Evolutionary conservation across 1,140 invertebrate species (phyloP), one percentile per base, ranked within the genome.

Genomic region (Solenopsis fugax): DNA sequence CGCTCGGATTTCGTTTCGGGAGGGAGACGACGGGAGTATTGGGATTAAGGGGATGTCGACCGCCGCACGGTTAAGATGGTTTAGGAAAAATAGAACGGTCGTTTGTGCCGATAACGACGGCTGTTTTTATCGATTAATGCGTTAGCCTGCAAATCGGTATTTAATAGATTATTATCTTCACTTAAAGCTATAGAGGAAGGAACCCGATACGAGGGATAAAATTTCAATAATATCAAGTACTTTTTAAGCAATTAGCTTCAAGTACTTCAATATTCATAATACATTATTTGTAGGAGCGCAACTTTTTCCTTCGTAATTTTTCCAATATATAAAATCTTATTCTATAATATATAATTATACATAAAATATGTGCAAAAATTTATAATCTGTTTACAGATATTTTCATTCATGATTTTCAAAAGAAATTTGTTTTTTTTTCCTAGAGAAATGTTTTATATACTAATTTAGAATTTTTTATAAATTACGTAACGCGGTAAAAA

Each of bases 11-110:
- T 86, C 64, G 62, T 76, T 69, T 62, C 54, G 9, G 21, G 50
- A 73, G 82, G 48, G 48, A 85, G 73, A 54, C 73, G 73, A 85
- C 58, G 75, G 82, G 58, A 64, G 82, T 85, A 75, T 88, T 64
- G 80, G 67, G 80, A 85, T 54, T 80, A 89, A 89, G 87, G 81
- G 73, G 45, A 88, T 76, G 81, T 73, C 50, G 85, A 48, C 13
- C 64, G 45, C 16, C 24, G 60, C 72, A 73, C 75, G 56, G 65
- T 48, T 60, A 56, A 75, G 34, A 54, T 58, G 45, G 41, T 45
- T 58, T 21, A 69, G 45, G 34, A 72, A 69, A 80, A 86, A 69
- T 88, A 77, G 72, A 21, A 72, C 69, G 77, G 52, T 50, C 29
- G 45, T 37, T 81, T 58, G 12, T 34, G 34, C 41, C 37, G 64